Evolutionary conservation across 2,888 invertebrate genomes (phyloP).

Genomic region (Hermodice carunculata): DNA sequence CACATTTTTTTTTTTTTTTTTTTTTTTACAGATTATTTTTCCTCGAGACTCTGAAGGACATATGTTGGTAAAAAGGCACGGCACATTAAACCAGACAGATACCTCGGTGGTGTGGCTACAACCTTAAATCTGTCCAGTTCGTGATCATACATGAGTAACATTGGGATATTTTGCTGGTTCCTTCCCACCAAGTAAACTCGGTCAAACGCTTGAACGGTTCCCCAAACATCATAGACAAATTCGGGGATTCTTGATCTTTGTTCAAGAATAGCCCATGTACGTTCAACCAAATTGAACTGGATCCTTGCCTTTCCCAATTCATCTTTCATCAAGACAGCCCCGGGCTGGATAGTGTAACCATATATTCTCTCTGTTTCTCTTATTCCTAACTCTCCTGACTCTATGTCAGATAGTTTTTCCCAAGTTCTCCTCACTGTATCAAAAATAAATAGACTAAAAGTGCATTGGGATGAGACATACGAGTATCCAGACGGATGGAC

Average conservation of each 20-base stretch:
- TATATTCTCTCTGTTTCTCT: slow-evolving; percentile 17
- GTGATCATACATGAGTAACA: slow-evolving; percentile 15
- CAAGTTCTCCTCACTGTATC: slow-evolving; percentile 11
- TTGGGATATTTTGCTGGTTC: slow-evolving; percentile 2
- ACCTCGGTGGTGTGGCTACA: background rate
- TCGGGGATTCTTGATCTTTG: background rate
- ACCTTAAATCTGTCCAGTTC: slow-evolving; percentile 8
- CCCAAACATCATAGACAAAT: slow-evolving; percentile 24
- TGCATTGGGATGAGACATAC: slow-evolving; percentile 6
- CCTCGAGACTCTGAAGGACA: too few relatives aligned
- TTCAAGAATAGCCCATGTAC: background rate
- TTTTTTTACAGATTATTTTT: too few relatives aligned
- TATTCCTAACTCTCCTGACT: slow-evolving; percentile 12
- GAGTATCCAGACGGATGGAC: slow-evolving; percentile 8
- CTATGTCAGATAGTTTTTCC: background rate
- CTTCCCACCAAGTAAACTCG: slow-evolving; percentile 18
- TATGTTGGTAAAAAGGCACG: too few relatives aligned
- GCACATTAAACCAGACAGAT: slow-evolving; percentile 16
- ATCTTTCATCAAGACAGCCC: slow-evolving; percentile 4
- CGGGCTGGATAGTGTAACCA: slow-evolving; percentile 12
- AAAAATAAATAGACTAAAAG: slow-evolving; percentile 3
- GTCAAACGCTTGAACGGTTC: slow-evolving; percentile 5
- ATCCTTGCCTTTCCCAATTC: slow-evolving; percentile 16
- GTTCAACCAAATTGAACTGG: background rate
- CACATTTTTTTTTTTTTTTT: too few relatives aligned